A percentile compares a stretch with the other conserved stretches of the same genome.
Evolutionary conservation across 2,113 vertebrate species (phyloP).

Genomic region (Antigone vipio): DNA sequence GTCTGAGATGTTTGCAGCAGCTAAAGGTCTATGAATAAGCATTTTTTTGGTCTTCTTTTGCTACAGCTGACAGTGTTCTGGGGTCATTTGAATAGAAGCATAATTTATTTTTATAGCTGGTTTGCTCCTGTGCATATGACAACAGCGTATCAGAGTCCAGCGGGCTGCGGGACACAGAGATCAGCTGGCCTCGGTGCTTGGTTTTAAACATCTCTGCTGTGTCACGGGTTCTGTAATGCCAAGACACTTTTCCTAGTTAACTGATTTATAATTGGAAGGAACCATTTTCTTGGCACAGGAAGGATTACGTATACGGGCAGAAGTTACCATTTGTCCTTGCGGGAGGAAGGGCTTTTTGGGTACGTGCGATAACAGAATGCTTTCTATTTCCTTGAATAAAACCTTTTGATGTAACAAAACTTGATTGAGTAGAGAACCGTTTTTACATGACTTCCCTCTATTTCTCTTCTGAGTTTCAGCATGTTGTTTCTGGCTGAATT

Average conservation of each 20-base stretch:
- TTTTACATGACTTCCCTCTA: neutral
- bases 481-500: neutral
- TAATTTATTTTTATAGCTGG: neutral
- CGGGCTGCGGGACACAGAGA: neutral
- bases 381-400: neutral
- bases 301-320: rapidly evolving
- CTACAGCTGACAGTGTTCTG: neutral
- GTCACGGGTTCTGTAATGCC: neutral
- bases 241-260: neutral
- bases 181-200: neutral
- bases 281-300: neutral
- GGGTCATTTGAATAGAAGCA: neutral
- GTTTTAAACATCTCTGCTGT: neutral
- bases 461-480: neutral
- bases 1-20: neutral
- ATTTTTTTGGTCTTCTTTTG: neutral
- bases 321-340: neutral
- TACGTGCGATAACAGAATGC: rapidly evolving
- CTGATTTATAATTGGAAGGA: neutral
- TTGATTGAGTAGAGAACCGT: neutral
- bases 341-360: neutral
- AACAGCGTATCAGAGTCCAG: neutral
- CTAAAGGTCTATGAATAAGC: neutral
- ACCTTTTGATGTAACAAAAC: neutral
- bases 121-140: neutral